Evolutionary conservation across 2,888 invertebrate species (phyloP), one percentile per base, ranked within the genome.

Genomic region (Drosophila merina): DNA sequence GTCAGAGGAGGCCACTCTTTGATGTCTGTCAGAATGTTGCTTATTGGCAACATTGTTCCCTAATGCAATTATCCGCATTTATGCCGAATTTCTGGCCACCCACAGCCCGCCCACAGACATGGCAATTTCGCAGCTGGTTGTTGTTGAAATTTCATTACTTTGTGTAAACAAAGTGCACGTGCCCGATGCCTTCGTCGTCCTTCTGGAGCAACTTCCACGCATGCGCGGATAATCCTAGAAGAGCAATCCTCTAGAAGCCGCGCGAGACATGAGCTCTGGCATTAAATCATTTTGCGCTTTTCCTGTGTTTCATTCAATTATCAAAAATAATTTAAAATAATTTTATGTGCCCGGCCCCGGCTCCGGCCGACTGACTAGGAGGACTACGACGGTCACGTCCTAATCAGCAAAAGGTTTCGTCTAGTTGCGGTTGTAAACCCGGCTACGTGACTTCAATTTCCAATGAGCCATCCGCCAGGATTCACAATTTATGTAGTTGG

Each of bases 311-410:
- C 75, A 82, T 86, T 82, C 86, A 82, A 82, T 82, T 82, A 86
- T 81, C 73, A 78, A 81, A 86, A 81, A 86, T 82, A 75, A 75
- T 86, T 84, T 86, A 78, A 82, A 86, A 82, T 86, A 84, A 86
- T 82, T 81, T 81, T 40, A 70, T 77, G 70, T 57, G 55, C 9
- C 50, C 33, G 55, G 5, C 28, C 6, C 10, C 55, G 55, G 5
- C 28, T 1, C 10, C 55, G 55, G 5, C 28, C 6, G 9, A 55
- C 57, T 6, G 36, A n/a, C n/a, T 36, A n/a, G 44, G 10, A 44
- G 25, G 20, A 47, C 70, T 31, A 20, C 20, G 66, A 9, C 64
- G 86, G 84, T 81, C 82, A 82, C 82, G 82, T 82, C 79, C 73
- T 84, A 82, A 82, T 82, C 82, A 82, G 82, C 82, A 82, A 86